Percentiles rank a stretch among this genome's conserved stretches.
These are phyloP conservation scores for Helobdella robusta DNA, from an alignment of 2,888 invertebrate genomes.

Conservation along the genomic window DNA sequence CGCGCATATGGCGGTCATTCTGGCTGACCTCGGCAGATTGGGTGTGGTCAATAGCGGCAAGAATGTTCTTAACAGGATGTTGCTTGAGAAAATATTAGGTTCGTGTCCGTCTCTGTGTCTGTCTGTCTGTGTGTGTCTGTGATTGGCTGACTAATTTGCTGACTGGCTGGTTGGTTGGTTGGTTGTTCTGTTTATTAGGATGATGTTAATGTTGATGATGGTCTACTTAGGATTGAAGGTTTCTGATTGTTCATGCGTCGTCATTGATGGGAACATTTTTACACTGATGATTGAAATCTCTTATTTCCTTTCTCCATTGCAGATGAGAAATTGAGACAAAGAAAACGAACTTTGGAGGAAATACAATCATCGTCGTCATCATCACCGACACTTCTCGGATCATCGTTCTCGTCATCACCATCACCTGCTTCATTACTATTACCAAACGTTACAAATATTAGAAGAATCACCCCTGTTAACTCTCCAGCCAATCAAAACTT, in stretches of 20 bases:
- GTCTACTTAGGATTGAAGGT: not conserved
- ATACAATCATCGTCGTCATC: not conserved
- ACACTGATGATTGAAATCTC: not conserved
- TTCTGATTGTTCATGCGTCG: too few species aligned
- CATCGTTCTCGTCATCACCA: not conserved
- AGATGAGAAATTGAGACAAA: conserved; percentile 24
- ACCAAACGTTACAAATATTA: not conserved
- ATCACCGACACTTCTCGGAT: not conserved
- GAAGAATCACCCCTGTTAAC: not conserved
- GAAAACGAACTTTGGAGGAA: not conserved
- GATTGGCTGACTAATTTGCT: not conserved
- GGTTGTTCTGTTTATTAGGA: not conserved
- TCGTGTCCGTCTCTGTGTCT: not conserved
- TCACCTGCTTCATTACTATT: not conserved
- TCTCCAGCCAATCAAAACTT: not conserved
- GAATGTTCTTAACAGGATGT: conserved; percentile 31
- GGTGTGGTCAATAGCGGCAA: conserved; percentile 38
- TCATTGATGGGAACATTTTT: not conserved
- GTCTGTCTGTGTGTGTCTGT: not conserved
- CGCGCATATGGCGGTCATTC: conserved; percentile 36
- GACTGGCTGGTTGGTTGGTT: not conserved
- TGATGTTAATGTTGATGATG: not conserved
- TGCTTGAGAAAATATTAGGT: conserved; percentile 35
- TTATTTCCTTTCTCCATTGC: not conserved
- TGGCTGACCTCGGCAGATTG: conserved; percentile 35